phyloP scores from a whole-genome alignment of 2,888 invertebrate genomes.

The Noctua pronuba region DNA sequence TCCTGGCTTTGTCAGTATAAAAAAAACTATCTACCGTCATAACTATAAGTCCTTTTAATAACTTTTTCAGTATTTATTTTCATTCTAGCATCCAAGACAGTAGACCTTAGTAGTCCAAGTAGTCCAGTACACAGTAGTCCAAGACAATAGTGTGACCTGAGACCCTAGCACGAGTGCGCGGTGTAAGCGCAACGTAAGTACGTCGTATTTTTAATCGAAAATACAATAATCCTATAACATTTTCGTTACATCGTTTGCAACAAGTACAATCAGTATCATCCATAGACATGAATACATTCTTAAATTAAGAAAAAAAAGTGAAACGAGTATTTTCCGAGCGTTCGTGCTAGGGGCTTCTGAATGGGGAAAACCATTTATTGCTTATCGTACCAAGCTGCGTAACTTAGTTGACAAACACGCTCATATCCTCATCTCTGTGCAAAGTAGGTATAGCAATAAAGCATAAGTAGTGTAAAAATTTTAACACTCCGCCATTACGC shows the following conservation, averaged over 20 bases:
- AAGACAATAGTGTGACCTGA: background rate
- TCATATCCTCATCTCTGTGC: slow-evolving; percentile 10
- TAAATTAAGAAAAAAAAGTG: too few species aligned
- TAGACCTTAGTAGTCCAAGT: too few species aligned
- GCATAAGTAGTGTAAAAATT: slow-evolving; percentile 16
- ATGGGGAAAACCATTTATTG: background rate
- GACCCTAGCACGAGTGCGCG: too few species aligned
- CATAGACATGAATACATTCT: too few species aligned
- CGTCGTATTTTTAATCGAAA: too few species aligned
- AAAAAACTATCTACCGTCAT: background rate
- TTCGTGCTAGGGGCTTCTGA: background rate
- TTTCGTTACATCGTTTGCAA: too few species aligned
- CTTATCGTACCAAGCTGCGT: background rate
- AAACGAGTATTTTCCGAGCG: too few species aligned
- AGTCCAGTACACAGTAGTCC: too few species aligned
- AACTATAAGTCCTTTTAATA: background rate
- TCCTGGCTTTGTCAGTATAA: background rate
- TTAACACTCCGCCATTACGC: slow-evolving; percentile 25
- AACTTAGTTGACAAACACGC: slow-evolving; percentile 18
- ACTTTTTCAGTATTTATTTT: background rate
- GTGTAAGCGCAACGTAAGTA: too few species aligned
- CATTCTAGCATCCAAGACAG: background rate
- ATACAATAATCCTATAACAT: too few species aligned
- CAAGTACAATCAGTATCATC: too few species aligned
- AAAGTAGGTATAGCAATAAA: slow-evolving; percentile 32